Evolutionary conservation across 2,888 invertebrate genomes (phyloP).

Genomic region (Metopia argyrocephala): DNA sequence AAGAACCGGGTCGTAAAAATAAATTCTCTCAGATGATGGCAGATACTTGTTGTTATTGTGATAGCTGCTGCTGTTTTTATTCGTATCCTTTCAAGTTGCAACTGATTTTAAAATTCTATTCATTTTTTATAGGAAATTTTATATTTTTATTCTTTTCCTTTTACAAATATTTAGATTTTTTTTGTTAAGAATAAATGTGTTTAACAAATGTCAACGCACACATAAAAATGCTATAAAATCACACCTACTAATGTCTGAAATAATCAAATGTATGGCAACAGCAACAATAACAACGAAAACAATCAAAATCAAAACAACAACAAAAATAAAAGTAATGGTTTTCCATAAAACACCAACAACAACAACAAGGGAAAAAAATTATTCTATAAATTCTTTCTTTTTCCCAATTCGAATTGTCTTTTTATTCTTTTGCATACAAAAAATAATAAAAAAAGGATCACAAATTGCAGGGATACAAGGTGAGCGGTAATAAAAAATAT

Average conservation of each 20-base stretch:
- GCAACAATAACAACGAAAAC: slow-evolving; percentile 29
- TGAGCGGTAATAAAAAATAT: slow-evolving; percentile 31
- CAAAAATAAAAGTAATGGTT: background rate
- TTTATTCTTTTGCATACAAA: slow-evolving; percentile 70
- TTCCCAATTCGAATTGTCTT: background rate
- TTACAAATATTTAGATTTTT: background rate
- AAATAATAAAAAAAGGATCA: slow-evolving; percentile 28
- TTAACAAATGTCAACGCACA: slow-evolving; percentile 70
- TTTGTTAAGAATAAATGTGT: slow-evolving; percentile 42
- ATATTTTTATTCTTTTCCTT: slow-evolving; percentile 1
- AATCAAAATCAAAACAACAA: slow-evolving; percentile 20
- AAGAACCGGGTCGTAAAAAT: slow-evolving; percentile 46
- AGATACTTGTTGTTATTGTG: background rate
- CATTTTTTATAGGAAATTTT: background rate
- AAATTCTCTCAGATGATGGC: slow-evolving; percentile 44
- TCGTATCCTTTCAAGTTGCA: slow-evolving; percentile 48
- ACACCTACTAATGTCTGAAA: slow-evolving; percentile 73
- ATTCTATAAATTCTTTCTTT: slow-evolving; percentile 45
- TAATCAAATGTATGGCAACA: slow-evolving; percentile 67
- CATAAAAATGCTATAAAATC: slow-evolving; percentile 75
- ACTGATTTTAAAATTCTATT: slow-evolving; percentile 26
- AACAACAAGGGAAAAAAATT: slow-evolving; percentile 33
- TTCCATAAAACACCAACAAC: slow-evolving; percentile 18
- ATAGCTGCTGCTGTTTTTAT: background rate
- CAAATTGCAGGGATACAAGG: background rate